Base-by-base conservation (phyloP, 2,888 invertebrate species). In the Apoderus coryli region DNA sequence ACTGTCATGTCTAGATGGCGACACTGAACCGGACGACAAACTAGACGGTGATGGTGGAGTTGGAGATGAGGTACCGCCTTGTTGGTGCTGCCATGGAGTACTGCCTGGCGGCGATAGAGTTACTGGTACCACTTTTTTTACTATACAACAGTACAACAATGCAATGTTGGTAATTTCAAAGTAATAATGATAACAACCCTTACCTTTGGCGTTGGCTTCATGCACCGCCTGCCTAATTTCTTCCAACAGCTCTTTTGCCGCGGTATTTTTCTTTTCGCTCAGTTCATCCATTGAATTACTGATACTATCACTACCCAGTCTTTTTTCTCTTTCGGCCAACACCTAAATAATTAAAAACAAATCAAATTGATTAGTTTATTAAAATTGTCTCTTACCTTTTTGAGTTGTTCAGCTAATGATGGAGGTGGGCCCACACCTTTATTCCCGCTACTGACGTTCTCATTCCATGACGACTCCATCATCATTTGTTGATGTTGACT, bases 161-260 rank as follows among this genome's bases (percentile, higher is more conserved):
- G 19, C 19, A 19, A n/a, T 19, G 19, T n/a, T 19, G n/a, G n/a
- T 19, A 19, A 6, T 19, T 19, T 19, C 19, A 19, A 19, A 19
- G n/a, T n/a, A 19, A 19, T 19, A 6, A 19, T 19, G 19, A 19
- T 7, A 7, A 19, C 19, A 7, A n/a, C n/a, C 35, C 37, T 40
- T 60, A 82, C 84, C 82, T 76, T 80, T 71, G 41, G 81, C 80
- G 64, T 81, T 84, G 43, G 84, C 84, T 62, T 85, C 84, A 59
- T 74, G 81, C 49, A 86, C 85, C 46, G 85, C 84, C 59, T 81
- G 81, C 40, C 82, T 69, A 50, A 85, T 85, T 67, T 85, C 85
- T 59, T 84, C 84, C 43, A 84, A 76, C 44, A 86, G 68, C 53
- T 80, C 77, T 61, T 82, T 79, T 74, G 76, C 58, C 68, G 74